Evolutionary conservation across 2,113 vertebrate genomes (phyloP), one percentile per base, ranked within the genome.

Genomic region (Pedetes capensis): DNA sequence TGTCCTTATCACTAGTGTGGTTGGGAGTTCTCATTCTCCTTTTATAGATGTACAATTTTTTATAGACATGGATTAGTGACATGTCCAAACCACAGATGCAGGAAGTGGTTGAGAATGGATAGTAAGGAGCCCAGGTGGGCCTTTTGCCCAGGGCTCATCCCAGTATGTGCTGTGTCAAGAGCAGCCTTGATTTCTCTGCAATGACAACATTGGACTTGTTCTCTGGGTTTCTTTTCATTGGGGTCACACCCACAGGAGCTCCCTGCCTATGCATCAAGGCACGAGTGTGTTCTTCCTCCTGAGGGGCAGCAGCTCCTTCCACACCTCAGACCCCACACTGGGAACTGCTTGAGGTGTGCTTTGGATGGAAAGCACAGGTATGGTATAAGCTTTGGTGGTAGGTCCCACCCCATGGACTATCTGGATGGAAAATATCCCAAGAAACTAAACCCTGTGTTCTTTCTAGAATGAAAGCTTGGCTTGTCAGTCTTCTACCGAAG

Each of bases 1-100:
- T 49, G 17, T 89, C 25, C 42, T 87, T 39, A 74, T 81, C 63
- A 27, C 39, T 32, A 4, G 2, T 0, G 39, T 61, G 23, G 29
- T 14, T 78, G 47, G 55, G 64, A 51, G 3, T 37, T 68, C 34
- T 80, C 49, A 71, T 42, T 53, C n/a, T 90, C 61, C 8, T 61
- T 90, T 69, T 32, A 44, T 23, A 57, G 53, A 44, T 63, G 47
- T 75, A 16, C 17, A 71, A 51, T 69, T 7, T n/a, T 80, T 42
- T 29, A 53, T 13, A 57, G 34, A 47, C 32, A 53, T 72, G 37
- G 16, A 17, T 47, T 59, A 34, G 18, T 63, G 55, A 84, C 25
- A 29, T 75, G 57, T 4, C 39, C 7, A 5, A 2, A 25, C 59
- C 22, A 0, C 0, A 9, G 47, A 34, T 20, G 18, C n/a, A 49